Percentiles rank a stretch among this genome's conserved stretches.
Evolutionary conservation across 1,140 invertebrate species (phyloP).

Genomic region (Cotesia chilonis): DNA sequence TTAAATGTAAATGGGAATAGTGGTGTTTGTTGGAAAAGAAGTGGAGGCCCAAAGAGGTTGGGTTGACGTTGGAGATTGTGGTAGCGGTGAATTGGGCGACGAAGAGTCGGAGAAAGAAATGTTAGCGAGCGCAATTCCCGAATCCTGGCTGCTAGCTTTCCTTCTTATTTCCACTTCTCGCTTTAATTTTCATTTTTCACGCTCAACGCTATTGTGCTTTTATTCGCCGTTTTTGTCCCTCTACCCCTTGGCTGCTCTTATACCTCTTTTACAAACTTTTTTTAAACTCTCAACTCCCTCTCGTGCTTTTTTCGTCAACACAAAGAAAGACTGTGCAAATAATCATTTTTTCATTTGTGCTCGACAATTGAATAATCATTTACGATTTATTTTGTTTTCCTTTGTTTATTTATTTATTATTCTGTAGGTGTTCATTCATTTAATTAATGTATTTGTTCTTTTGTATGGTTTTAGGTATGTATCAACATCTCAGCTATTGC

Average conservation of each 20-base stretch:
- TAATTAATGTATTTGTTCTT: background rate
- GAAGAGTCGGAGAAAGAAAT: constrained; percentile 21
- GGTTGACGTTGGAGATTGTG: constrained; percentile 5
- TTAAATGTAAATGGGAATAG: no score
- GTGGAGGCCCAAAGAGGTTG: constrained; percentile 3
- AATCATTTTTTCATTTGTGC: constrained; percentile 18
- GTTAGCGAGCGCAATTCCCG: constrained; percentile 21
- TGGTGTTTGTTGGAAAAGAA: no score
- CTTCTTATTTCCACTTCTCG: constrained; percentile 34
- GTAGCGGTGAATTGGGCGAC: background rate
- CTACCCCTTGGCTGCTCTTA: background rate
- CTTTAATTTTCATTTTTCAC: constrained; percentile 38
- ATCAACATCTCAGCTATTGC: constrained; percentile 17
- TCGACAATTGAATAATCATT: constrained; percentile 26
- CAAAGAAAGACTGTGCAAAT: constrained; percentile 19
- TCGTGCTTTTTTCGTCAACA: background rate
- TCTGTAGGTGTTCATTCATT: background rate
- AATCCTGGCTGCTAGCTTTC: constrained; percentile 33
- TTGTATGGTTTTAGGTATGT: constrained; percentile 31
- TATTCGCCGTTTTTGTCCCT: constrained; percentile 5
- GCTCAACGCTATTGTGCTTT: constrained; percentile 31
- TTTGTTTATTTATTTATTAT: no score
- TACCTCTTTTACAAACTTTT: constrained; percentile 5
- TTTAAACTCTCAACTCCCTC: background rate
- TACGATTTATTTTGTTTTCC: no score